Percentiles rank a stretch among this genome's conserved stretches.
Conservation (phyloP, 1,140 invertebrate species). For the Dysdera silvatica region DNA sequence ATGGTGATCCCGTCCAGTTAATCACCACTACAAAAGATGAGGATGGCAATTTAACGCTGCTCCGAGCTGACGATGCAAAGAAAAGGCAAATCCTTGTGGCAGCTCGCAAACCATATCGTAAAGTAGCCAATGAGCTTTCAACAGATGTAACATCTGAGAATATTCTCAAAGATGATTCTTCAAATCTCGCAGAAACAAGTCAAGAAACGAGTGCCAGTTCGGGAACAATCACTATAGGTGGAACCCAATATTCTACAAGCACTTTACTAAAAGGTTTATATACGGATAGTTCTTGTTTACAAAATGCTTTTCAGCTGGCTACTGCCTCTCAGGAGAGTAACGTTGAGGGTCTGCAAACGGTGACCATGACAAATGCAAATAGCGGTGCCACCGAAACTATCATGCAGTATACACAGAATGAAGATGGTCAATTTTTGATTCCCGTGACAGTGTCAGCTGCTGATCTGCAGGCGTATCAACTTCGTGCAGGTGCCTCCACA, state of each 20-base stretch:
- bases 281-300: conserved; percentile 43
- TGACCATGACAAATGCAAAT: conserved; percentile 73
- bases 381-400: conserved; percentile 64
- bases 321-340: conserved; percentile 58
- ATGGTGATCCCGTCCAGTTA: conserved; percentile 64
- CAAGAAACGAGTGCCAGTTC: conserved; percentile 58
- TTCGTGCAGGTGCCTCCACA: conserved; percentile 40
- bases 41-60: conserved; percentile 50
- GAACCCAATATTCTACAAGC: conserved; percentile 29
- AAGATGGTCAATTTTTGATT: conserved; percentile 87
- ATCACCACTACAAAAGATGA: conserved; percentile 49
- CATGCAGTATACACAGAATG: conserved; percentile 81
- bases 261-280: conserved; percentile 25
- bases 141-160: conserved; percentile 14
- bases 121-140: conserved; percentile 87
- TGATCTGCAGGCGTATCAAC: conserved; percentile 48
- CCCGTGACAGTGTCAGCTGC: conserved; percentile 50
- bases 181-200: neutral
- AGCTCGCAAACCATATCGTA: conserved; percentile 86
- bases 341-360: conserved; percentile 67
- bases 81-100: conserved; percentile 83
- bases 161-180: conserved; percentile 22
- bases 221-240: conserved; percentile 40
- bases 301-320: conserved; percentile 68
- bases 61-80: conserved; percentile 48